Evolutionary conservation across 2,797 vertebrate genomes (phyloP).

Genomic region (Hypotaenidia philippensis): DNA sequence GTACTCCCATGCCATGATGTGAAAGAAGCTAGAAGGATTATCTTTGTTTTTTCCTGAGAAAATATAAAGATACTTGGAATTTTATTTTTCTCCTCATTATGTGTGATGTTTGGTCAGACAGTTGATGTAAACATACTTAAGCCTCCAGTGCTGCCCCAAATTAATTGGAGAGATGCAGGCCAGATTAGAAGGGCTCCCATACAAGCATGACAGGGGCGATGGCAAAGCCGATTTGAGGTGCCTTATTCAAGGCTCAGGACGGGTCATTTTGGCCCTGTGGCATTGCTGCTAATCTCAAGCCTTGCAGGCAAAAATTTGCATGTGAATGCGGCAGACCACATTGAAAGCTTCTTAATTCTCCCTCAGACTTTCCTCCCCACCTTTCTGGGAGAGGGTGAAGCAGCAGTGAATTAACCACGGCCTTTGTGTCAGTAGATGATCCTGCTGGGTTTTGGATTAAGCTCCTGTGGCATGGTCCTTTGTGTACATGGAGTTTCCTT

Average conservation of each 20-base stretch:
- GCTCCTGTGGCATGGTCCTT: rapidly evolving
- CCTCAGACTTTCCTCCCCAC: neutral
- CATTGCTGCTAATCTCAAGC: neutral
- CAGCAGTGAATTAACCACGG: rapidly evolving
- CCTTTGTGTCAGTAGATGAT: neutral
- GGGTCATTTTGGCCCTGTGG: neutral
- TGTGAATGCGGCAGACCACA: neutral
- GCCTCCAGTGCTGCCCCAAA: neutral
- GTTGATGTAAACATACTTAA: neutral
- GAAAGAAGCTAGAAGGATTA: neutral
- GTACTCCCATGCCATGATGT: neutral
- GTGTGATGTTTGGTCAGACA: neutral
- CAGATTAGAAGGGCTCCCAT: neutral
- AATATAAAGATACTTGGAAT: neutral
- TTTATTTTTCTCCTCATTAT: constrained; percentile 2
- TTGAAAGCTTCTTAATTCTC: neutral
- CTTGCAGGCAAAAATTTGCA: constrained; percentile 29
- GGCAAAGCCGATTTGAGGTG: neutral
- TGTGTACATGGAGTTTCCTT: neutral
- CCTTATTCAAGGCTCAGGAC: neutral
- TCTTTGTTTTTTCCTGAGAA: neutral
- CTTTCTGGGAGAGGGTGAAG: neutral
- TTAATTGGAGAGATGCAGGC: neutral
- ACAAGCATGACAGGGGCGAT: rapidly evolving
- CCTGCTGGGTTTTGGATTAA: rapidly evolving